Evolutionary conservation across 2,113 vertebrate genomes (phyloP), one percentile per base, ranked within the genome.

Genomic region (Ancistrus triradiatus): DNA sequence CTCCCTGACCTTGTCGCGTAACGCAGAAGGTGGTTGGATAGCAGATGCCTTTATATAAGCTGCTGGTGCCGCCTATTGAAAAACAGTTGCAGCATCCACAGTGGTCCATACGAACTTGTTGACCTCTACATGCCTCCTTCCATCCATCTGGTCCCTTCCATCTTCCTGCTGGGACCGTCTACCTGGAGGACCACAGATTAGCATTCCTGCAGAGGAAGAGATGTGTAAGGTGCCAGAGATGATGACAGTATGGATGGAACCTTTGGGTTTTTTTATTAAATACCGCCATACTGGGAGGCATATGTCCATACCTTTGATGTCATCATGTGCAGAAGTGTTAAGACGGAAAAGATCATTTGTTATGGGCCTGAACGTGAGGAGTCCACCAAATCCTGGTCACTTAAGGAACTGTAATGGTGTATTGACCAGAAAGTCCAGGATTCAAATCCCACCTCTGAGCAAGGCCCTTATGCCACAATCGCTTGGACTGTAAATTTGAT

Each of bases 81-180:
- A 56, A 38, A 35, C 5, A 18, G 33, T 62, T 56, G 53, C 56
- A 44, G 60, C 59, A 58, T 24, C 59, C 37, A 40, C 46, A 58
- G 55, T 38, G 49, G 28, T 21, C 14, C 52, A 63, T 59, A 73
- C 64, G 56, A 73, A 68, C 64, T 68, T 59, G 3, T 44, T 68
- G 64, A 73, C 64, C 70, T 42, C 50, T 10, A 13, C 33, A 18
- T 17, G 5, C 24, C 48, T 6, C 59, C 44, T 55, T 47, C 48
- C 13, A 48, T 46, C 38, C n/a, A 58, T 35, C n/a, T 28, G 38
- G 38, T n/a, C 6, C n/a, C 38, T 1, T 42, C 38, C 38, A n/a
- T 42, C 38, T 14, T 42, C 38, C 38, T n/a, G 38, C 13, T 14
- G 27, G 7, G 47, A 44, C 17, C 53, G 18, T 67, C 49, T 17